A percentile compares a stretch with the other conserved stretches of the same genome.
Conservation (phyloP, 2,113 vertebrate species). For the Paradisaea rubra region DNA sequence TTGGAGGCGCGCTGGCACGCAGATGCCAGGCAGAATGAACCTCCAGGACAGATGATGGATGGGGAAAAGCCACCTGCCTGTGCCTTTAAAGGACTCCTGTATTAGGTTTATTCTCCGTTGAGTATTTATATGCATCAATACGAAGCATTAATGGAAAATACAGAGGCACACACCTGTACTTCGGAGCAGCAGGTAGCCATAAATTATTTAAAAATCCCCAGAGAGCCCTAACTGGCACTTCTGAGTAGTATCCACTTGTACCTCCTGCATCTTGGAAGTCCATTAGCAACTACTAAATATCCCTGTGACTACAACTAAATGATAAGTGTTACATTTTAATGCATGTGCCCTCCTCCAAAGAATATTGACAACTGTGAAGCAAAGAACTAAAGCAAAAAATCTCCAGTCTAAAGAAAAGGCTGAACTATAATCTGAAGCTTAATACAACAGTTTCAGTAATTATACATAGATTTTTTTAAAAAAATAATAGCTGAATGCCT, state of each 20-base stretch:
- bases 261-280: background rate
- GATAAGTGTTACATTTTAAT: slow-evolving; percentile 8
- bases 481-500: background rate
- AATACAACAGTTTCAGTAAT: slow-evolving; percentile 28
- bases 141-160: background rate
- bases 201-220: background rate
- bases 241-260: background rate
- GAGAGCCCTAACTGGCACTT: background rate
- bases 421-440: slow-evolving; percentile 39
- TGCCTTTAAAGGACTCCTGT: background rate
- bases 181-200: background rate
- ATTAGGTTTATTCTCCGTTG: background rate
- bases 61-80: slow-evolving; percentile 14
- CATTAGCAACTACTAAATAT: background rate
- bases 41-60: background rate
- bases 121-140: background rate
- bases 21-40: background rate
- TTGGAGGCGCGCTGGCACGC: background rate
- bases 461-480: background rate
- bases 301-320: background rate
- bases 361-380: background rate
- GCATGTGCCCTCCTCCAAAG: background rate
- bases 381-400: slow-evolving; percentile 16
- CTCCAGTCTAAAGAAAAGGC: background rate
- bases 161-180: background rate